These are phyloP conservation scores for Odontomyia ornata DNA, from an alignment of 2,888 invertebrate species.

Conservation along the genomic window DNA sequence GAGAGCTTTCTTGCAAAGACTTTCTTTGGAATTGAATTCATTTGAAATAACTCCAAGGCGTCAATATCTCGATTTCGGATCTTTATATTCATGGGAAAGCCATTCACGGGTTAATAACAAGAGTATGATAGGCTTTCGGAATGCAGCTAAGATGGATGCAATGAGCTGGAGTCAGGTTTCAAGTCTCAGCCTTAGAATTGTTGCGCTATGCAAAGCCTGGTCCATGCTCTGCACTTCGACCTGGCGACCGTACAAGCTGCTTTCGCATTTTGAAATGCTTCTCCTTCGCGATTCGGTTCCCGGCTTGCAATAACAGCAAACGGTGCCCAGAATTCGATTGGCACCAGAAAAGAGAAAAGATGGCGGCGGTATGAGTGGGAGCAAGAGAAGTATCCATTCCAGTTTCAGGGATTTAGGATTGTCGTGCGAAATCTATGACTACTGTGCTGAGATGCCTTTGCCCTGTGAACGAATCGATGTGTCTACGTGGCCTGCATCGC, in stretches of 20 bases:
- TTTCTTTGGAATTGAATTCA: no score
- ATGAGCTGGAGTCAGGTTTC: not conserved
- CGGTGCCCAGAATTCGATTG: not conserved
- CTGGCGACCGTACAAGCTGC: not conserved
- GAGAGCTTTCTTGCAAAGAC: no score
- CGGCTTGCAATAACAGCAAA: not conserved
- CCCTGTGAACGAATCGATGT: no score
- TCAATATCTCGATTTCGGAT: no score
- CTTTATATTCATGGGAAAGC: no score
- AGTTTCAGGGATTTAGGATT: not conserved
- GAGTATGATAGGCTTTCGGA: no score
- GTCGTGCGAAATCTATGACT: constrained; percentile 11
- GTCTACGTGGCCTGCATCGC: not conserved
- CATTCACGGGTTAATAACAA: no score
- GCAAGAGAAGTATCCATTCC: not conserved
- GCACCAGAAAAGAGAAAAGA: not conserved
- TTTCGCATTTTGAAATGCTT: not conserved
- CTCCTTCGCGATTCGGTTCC: not conserved
- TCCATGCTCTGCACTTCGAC: not conserved
- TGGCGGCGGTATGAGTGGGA: not conserved
- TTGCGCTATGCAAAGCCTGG: not conserved
- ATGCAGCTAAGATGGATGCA: not conserved
- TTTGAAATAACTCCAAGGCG: no score
- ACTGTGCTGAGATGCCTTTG: not conserved
- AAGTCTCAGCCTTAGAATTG: not conserved